These are phyloP conservation scores for Drosophila ogumai DNA, from an alignment of 1,140 invertebrate genomes.

Conservation along the genomic window DNA sequence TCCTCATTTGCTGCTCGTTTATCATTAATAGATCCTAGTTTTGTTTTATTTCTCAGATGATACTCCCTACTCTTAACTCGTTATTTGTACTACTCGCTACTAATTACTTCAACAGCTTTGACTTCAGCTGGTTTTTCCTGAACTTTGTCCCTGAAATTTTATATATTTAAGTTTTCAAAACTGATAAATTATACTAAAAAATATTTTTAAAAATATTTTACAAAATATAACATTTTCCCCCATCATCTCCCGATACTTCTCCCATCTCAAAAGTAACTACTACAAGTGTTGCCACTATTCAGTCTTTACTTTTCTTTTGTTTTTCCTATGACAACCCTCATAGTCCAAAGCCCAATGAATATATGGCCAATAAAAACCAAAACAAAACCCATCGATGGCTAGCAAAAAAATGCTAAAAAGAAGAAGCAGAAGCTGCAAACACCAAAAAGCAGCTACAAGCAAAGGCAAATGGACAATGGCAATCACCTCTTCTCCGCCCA, in stretches of 20 bases:
- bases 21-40: neutral
- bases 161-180: neutral
- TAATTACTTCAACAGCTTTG: neutral
- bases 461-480: slow-evolving; percentile 26
- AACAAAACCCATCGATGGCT: slow-evolving; percentile 5
- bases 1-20: neutral
- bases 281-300: neutral
- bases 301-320: neutral
- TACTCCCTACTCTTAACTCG: neutral
- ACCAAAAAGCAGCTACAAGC: slow-evolving; percentile 3
- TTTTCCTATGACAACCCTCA: neutral
- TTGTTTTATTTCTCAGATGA: neutral
- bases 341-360: too few species aligned
- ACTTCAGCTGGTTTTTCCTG: neutral
- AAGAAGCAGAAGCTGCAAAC: slow-evolving; percentile 11
- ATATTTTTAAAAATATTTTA: neutral
- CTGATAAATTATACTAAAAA: too few species aligned
- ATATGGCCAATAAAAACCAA: slow-evolving; percentile 6
- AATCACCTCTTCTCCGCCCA: slow-evolving; percentile 19
- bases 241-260: neutral
- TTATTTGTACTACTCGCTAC: neutral
- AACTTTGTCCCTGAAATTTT: neutral
- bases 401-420: neutral
- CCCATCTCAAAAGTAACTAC: neutral
- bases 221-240: neutral